Evolutionary conservation across 1,140 invertebrate species (phyloP), one percentile per base, ranked within the genome.

Genomic region (Ceratosolen fusciceps): DNA sequence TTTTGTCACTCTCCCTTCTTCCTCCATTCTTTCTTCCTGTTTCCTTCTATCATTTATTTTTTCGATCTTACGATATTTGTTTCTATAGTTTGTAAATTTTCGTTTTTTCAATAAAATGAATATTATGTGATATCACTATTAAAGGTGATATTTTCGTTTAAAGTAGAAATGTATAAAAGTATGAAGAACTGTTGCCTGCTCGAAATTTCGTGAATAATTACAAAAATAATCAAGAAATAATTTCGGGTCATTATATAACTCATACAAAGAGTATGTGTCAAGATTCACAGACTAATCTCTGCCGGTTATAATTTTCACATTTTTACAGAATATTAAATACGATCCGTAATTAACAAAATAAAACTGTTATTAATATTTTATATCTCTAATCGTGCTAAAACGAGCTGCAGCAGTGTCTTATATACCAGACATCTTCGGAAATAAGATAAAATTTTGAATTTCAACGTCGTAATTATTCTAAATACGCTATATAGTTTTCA

Each of bases 271-370:
- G n/a, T 31, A 43, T 10, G 74, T 52, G 24, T n/a, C n/a, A 31
- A 34, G n/a, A n/a, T 52, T 3, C 26, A 8, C 49, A 52, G 37
- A 37, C 39, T 39, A 58, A 19, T n/a, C 65, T 34, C 24, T 49
- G n/a, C 39, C 39, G 70, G 70, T 75, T 80, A 71, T 52, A 47
- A 54, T 80, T 72, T 73, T 70, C 16, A 52, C 65, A 39, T 67
- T 80, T 73, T 43, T 76, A 76, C 29, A 75, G 54, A 80, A 75
- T 54, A 74, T 80, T 80, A 74, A n/a, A n/a, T n/a, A 73, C 3
- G 31, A 71, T 34, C 43, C 68, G 43, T 34, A 71, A 21, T 37
- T 5, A 52, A 19, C 10, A 71, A 71, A 71, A 71, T 52, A 19
- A 52, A 29, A n/a, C n/a, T 70, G 26, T 47, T 12, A 29, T 16